A percentile compares a stretch with the other conserved stretches of the same genome.
Evolutionary conservation across 1,140 invertebrate genomes (phyloP).

Genomic region (Neodiprion lecontei): DNA sequence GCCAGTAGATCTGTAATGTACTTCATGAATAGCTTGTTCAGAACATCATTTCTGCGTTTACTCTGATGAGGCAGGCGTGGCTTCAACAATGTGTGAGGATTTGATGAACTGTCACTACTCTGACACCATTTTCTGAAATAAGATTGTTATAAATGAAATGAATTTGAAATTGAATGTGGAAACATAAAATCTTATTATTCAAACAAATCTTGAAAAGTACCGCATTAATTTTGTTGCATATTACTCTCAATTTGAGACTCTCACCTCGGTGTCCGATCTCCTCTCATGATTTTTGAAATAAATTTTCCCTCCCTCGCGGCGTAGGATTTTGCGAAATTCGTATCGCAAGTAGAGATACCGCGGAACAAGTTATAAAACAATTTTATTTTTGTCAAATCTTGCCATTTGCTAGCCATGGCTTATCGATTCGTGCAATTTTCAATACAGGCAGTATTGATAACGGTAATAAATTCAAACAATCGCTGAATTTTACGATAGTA

Average conservation of each 20-base stretch:
- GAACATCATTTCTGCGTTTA: constrained; percentile 62
- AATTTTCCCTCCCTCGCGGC: constrained; percentile 28
- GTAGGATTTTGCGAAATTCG: constrained; percentile 20
- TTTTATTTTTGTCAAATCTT: background rate
- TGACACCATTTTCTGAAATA: background rate
- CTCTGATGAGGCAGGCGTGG: background rate
- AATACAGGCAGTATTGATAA: too few species aligned
- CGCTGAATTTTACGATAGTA: too few species aligned
- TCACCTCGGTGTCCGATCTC: constrained; percentile 29
- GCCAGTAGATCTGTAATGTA: constrained; percentile 78
- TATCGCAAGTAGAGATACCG: constrained; percentile 17
- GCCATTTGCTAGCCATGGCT: too few species aligned
- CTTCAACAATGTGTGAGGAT: background rate
- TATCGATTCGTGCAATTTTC: too few species aligned
- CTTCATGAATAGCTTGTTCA: constrained; percentile 83
- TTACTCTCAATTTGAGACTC: background rate
- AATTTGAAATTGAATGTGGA: background rate
- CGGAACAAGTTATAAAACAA: background rate
- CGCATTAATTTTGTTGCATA: background rate
- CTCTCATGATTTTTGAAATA: constrained; percentile 35
- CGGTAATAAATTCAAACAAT: too few species aligned
- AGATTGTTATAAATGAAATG: constrained; percentile 32
- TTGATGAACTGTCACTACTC: background rate
- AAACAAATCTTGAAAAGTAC: background rate
- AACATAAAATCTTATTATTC: too few species aligned